These are phyloP conservation scores for Danio aesculapii DNA, from an alignment of 2,797 vertebrate species.

Conservation along the genomic window DNA sequence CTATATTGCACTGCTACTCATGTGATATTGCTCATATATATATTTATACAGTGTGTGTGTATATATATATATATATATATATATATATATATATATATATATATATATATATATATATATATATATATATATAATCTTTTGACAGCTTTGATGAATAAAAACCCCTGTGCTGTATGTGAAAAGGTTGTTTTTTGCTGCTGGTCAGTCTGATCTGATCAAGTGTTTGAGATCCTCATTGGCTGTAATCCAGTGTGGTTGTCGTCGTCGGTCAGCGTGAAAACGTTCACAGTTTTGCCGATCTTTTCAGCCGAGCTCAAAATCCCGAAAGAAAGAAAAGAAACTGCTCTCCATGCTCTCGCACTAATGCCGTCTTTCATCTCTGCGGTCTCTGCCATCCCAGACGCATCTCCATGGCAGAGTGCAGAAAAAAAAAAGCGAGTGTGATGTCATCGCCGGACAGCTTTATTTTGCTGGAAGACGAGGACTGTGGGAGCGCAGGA, in stretches of 20 bases:
- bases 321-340: conserved; percentile 35
- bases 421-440: conserved; percentile 63
- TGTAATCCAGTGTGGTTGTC: neutral
- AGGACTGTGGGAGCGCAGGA: conserved; percentile 59
- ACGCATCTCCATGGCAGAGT: conserved; percentile 54
- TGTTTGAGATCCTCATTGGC: neutral
- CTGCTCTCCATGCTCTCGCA: conserved; percentile 56
- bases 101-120: no score
- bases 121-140: no score
- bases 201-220: conserved; percentile 7
- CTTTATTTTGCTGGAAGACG: conserved; percentile 57
- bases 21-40: no score
- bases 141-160: no score
- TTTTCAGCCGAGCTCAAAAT: conserved; percentile 44
- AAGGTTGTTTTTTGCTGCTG: neutral
- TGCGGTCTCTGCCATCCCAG: conserved; percentile 58
- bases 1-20: no score
- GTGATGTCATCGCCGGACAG: conserved; percentile 60
- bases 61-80: no score
- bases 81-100: no score
- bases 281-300: conserved; percentile 25
- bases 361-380: conserved; percentile 62
- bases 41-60: no score
- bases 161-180: neutral
- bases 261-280: conserved; percentile 11